phyloP scores from a whole-genome alignment of 2,797 vertebrate species.

The Erpetoichthys calabaricus region DNA sequence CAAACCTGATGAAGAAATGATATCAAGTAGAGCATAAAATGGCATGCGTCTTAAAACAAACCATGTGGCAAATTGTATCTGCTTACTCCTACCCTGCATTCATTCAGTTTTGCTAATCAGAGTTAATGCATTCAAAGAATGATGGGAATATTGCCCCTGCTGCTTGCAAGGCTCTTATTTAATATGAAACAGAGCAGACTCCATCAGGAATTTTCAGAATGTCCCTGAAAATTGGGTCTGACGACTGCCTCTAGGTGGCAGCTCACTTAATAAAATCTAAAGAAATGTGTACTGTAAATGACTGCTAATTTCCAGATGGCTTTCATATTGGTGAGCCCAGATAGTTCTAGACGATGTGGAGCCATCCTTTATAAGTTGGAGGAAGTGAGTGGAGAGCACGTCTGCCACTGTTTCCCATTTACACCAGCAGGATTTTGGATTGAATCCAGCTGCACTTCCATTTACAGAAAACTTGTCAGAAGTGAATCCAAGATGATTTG shows the following conservation, averaged over 20 bases:
- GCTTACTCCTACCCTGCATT: no score
- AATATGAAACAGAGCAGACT: not conserved
- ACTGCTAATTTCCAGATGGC: slow-evolving; percentile 47
- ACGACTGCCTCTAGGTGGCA: slow-evolving; percentile 43
- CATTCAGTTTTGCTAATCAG: no score
- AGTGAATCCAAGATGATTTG: slow-evolving; percentile 13
- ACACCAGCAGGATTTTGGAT: slow-evolving; percentile 23
- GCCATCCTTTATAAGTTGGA: slow-evolving; percentile 44
- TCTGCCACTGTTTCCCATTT: slow-evolving; percentile 40
- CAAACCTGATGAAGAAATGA: no score
- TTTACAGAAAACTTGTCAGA: slow-evolving; percentile 22
- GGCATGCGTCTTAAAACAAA: no score
- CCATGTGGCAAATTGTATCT: no score
- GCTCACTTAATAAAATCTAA: slow-evolving; percentile 18
- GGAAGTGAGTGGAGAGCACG: slow-evolving; percentile 42
- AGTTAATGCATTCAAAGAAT: no score
- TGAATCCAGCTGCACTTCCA: slow-evolving; percentile 19
- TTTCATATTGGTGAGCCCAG: slow-evolving; percentile 49
- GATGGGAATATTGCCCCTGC: no score
- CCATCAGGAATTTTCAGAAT: not conserved
- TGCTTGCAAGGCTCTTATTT: not conserved
- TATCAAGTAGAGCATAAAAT: no score
- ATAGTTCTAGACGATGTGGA: slow-evolving; percentile 54
- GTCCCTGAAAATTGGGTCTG: slow-evolving; percentile 13
- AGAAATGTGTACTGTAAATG: slow-evolving; percentile 6